Evolutionary conservation across 2,797 vertebrate species (phyloP).

Genomic region (Chromis chromis): DNA sequence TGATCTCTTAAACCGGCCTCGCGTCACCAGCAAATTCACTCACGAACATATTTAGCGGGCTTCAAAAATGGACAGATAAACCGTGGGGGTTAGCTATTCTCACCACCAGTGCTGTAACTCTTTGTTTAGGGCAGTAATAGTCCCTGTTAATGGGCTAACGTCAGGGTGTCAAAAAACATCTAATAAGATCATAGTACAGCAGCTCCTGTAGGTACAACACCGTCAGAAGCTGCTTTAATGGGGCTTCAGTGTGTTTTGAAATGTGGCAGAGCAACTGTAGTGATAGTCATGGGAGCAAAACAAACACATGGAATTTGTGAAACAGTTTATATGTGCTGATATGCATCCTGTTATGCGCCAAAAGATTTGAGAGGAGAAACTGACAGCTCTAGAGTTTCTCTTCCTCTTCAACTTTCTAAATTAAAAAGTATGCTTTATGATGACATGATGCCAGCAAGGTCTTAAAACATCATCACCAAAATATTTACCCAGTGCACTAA

Average conservation of each 20-base stretch:
- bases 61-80: slow-evolving; percentile 62
- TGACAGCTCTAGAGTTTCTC: not conserved
- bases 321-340: not conserved
- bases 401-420: too few relatives aligned
- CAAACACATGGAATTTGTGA: too few relatives aligned
- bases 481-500: too few relatives aligned
- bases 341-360: not conserved
- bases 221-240: not conserved
- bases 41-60: slow-evolving; percentile 17
- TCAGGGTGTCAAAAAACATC: slow-evolving; percentile 18
- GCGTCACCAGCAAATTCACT: slow-evolving; percentile 39
- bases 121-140: slow-evolving; percentile 28
- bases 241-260: not conserved
- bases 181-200: slow-evolving; percentile 18
- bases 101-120: slow-evolving; percentile 26
- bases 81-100: slow-evolving; percentile 48
- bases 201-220: not conserved
- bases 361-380: too few relatives aligned
- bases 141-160: slow-evolving; percentile 37
- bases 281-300: not conserved
- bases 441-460: too few relatives aligned
- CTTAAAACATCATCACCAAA: too few relatives aligned
- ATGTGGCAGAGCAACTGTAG: not conserved
- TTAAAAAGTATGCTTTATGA: not conserved
- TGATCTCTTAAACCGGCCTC: slow-evolving; percentile 67